A percentile compares a stretch with the other conserved stretches of the same genome.
These are phyloP conservation scores for Helogale parvula DNA, from an alignment of 2,113 vertebrate species.

Conservation along the genomic window DNA sequence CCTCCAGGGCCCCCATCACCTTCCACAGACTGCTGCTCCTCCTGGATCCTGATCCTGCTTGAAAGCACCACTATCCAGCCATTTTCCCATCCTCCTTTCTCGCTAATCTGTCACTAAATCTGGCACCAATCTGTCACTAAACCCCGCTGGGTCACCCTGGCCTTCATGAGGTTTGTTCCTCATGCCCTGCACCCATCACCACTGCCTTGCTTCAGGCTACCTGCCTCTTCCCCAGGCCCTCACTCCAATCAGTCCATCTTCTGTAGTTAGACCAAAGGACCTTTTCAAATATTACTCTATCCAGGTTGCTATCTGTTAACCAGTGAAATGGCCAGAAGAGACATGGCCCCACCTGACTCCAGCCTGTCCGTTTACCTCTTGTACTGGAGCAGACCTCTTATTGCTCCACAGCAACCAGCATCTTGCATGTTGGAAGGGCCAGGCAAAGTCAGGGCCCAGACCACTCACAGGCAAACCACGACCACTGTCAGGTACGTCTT, in stretches of 20 bases:
- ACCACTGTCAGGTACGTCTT: background rate
- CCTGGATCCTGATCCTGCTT: background rate
- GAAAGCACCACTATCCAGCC: background rate
- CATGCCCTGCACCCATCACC: background rate
- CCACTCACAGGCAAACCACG: background rate
- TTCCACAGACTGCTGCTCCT: background rate
- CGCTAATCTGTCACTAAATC: background rate
- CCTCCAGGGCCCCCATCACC: background rate
- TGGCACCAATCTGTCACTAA: background rate
- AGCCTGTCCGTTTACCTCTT: background rate
- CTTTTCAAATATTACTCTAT: background rate
- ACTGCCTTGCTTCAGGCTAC: background rate
- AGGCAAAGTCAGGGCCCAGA: background rate
- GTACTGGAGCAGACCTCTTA: background rate
- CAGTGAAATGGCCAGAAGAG: background rate
- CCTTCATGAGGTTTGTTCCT: background rate
- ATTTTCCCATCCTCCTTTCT: constrained; percentile 3
- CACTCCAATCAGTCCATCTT: background rate
- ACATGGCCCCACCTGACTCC: background rate
- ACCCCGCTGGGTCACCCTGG: background rate
- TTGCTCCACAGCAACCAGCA: constrained; percentile 1
- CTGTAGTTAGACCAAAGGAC: background rate
- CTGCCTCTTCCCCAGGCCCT: background rate
- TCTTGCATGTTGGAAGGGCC: background rate
- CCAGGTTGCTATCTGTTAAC: background rate